Evolutionary conservation across 2,888 invertebrate genomes (phyloP).

Genomic region (Cancer borealis): DNA sequence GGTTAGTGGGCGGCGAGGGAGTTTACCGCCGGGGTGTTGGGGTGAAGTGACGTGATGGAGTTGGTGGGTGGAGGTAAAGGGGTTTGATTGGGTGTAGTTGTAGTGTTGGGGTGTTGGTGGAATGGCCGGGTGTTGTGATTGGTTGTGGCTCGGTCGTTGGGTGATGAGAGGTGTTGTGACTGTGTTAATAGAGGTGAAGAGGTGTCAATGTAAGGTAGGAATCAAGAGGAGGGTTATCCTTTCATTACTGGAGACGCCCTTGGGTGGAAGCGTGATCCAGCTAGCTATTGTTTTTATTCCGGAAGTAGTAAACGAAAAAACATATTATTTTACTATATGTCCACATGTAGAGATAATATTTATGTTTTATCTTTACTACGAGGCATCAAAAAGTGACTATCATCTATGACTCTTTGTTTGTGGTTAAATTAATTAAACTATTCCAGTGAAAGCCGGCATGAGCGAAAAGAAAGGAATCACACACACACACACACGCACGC

Average conservation of each 20-base stretch:
- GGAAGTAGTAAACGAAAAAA: neutral
- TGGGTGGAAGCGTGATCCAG: neutral
- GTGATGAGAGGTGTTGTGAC: neutral
- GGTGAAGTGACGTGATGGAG: neutral
- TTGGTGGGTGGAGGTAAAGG: neutral
- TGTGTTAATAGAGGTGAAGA: neutral
- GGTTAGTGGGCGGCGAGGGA: neutral
- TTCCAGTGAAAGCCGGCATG: too few species aligned
- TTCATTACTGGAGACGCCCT: neutral
- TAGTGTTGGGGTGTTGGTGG: neutral
- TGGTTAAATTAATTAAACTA: too few species aligned
- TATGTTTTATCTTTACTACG: too few species aligned
- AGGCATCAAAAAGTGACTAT: too few species aligned
- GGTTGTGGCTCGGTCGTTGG: neutral
- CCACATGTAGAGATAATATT: too few species aligned
- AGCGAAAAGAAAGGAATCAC: too few species aligned
- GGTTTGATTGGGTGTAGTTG: neutral
- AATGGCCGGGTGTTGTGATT: too few species aligned
- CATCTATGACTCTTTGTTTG: too few species aligned
- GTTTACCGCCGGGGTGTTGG: neutral
- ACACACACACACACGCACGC: neutral
- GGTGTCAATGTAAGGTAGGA: neutral
- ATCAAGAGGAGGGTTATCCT: neutral
- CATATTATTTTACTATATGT: too few species aligned
- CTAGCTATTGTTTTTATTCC: neutral